Evolutionary conservation across 2,113 vertebrate species (phyloP).

Genomic region (Prunella fulvescens): DNA sequence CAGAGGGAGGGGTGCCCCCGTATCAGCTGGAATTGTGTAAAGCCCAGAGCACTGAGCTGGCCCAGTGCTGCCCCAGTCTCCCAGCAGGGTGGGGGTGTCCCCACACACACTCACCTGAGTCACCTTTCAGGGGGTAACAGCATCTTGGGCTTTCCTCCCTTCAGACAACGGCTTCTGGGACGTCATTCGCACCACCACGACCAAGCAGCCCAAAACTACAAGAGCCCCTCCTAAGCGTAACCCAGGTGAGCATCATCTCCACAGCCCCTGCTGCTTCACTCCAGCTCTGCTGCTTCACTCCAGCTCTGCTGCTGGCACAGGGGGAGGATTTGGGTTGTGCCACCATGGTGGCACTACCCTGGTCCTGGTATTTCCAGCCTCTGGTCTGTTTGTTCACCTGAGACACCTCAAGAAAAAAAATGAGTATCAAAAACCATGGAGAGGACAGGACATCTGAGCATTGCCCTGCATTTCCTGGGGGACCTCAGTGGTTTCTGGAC

Average conservation of each 20-base stretch:
- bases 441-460: neutral
- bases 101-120: fast-evolving
- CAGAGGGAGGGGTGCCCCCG: fast-evolving
- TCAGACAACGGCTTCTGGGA: slow-evolving; percentile 37
- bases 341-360: neutral
- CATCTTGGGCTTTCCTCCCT: neutral
- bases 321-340: neutral
- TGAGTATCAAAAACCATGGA: fast-evolving
- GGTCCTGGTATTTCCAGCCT: fast-evolving
- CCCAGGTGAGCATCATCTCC: slow-evolving; percentile 4
- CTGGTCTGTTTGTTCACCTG: neutral
- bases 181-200: slow-evolving; percentile 53
- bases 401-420: neutral
- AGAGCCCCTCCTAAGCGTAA: slow-evolving; percentile 41
- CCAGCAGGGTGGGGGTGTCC: neutral
- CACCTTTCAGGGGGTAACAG: fast-evolving
- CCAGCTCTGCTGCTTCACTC: fast-evolving
- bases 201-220: slow-evolving; percentile 62
- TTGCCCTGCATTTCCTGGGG: neutral
- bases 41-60: neutral
- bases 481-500: fast-evolving
- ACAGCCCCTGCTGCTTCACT: fast-evolving
- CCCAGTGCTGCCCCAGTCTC: neutral
- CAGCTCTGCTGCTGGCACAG: fast-evolving
- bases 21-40: neutral